Conservation (phyloP, 2,113 vertebrate genomes). For the Tupaia tana region DNA sequence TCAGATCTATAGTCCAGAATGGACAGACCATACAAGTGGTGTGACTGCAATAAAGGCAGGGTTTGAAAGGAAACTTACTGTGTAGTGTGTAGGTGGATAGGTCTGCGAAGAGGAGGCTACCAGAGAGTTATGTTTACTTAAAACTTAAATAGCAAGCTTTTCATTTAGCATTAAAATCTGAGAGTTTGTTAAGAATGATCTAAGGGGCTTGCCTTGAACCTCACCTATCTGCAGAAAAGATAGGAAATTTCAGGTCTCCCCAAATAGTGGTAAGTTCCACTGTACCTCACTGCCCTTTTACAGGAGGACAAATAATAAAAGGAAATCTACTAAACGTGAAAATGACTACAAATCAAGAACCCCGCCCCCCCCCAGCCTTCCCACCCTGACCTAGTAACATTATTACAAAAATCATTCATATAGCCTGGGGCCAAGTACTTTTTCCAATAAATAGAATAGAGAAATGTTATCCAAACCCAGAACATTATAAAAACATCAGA, state of each 20-base stretch:
- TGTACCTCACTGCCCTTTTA: neutral
- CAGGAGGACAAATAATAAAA: neutral
- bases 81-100: neutral
- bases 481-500: conserved; percentile 13
- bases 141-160: neutral
- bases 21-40: neutral
- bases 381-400: neutral
- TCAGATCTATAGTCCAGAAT: neutral
- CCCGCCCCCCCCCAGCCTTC: neutral
- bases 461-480: neutral
- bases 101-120: neutral
- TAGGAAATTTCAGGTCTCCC: neutral
- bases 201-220: neutral
- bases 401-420: conserved; percentile 11
- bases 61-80: neutral
- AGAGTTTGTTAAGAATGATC: neutral
- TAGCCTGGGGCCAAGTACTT: neutral
- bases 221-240: neutral
- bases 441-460: neutral
- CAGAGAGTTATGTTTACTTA: neutral
- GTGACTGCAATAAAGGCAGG: neutral
- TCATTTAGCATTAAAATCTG: conserved; percentile 9
- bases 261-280: neutral
- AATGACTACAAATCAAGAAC: conserved; percentile 1
- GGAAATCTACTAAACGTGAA: neutral